Base-by-base conservation (phyloP, 2,797 vertebrate genomes). In the Ptychadena robeensis region DNA sequence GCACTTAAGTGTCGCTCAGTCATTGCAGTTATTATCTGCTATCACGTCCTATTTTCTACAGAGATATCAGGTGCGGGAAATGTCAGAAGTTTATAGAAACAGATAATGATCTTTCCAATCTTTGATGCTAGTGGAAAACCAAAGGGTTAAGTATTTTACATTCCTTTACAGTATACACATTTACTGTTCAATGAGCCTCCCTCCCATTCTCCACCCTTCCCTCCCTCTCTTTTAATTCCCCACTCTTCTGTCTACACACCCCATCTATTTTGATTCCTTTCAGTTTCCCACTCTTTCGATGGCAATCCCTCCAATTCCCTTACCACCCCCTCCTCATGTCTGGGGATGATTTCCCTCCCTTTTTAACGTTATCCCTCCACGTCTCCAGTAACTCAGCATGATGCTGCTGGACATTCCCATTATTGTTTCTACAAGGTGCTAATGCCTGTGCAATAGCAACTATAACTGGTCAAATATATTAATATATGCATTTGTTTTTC, bases 151-250 rank as follows among this genome's bases (percentile, higher is more conserved):
- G 15, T 72, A 61, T 61, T 68, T 81, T 25, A 59, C 64, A 75
- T 79, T 83, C 69, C 74, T 79, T 84, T 74, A 73, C 73, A 61
- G 12, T 69, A 40, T 63, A 65, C 34, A 59, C 40, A 67, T 83
- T 79, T 73, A 74, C 64, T 22, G 44, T 75, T 74, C 34, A 68
- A 35, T 61, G 34, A 31, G 28, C 28, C 69, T 31, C 78, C 64
- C 63, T 69, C 76, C 82, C 48, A 61, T 75, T 75, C 37, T 40
- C 82, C 78, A 70, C 65, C 72, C 72, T 85, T 80, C 72, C 82
- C 82, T 79, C 75, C 82, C 28, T 48, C 30, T 44, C 53, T 76
- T 59, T 80, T 64, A 64, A 64, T 70, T 80, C 70, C 71, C 72
- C 66, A 64, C 37, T 53, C 64, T 64, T 7, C 14, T 30, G 32